Evolutionary conservation across 2,888 invertebrate genomes (phyloP).

Genomic region (Furcula furcula): DNA sequence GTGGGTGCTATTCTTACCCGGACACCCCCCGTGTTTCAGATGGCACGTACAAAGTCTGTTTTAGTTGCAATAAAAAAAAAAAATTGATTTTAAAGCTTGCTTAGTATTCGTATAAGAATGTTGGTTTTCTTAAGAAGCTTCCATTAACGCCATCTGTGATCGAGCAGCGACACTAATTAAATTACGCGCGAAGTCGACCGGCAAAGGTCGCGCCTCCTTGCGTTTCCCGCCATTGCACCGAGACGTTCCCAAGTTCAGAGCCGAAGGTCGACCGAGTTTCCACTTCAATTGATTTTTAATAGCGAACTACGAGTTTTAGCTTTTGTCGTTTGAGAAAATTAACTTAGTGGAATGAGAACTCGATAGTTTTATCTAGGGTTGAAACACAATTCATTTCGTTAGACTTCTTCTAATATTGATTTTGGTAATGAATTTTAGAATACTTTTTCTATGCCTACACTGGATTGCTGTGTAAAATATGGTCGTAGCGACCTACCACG

Average conservation of each 20-base stretch:
- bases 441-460: no score
- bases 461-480: no score
- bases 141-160: conserved; percentile 66
- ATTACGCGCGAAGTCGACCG: conserved; percentile 80
- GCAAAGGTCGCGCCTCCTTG: conserved; percentile 73
- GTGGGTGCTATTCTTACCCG: no score
- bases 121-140: neutral
- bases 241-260: conserved; percentile 58
- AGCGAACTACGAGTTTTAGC: conserved; percentile 70
- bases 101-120: no score
- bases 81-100: no score
- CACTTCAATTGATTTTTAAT: conserved; percentile 78
- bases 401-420: no score
- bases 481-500: no score
- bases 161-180: conserved; percentile 73
- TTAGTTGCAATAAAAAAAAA: no score
- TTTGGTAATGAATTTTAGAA: no score
- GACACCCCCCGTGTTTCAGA: no score
- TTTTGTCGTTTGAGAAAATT: conserved; percentile 67
- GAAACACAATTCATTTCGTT: no score
- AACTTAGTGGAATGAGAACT: conserved; percentile 63
- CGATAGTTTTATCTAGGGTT: conserved; percentile 33
- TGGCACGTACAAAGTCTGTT: no score
- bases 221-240: conserved; percentile 71
- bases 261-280: conserved; percentile 67